Evolutionary conservation across 2,888 invertebrate genomes (phyloP), one percentile per base, ranked within the genome.

Genomic region (Rhabditoides inermis): DNA sequence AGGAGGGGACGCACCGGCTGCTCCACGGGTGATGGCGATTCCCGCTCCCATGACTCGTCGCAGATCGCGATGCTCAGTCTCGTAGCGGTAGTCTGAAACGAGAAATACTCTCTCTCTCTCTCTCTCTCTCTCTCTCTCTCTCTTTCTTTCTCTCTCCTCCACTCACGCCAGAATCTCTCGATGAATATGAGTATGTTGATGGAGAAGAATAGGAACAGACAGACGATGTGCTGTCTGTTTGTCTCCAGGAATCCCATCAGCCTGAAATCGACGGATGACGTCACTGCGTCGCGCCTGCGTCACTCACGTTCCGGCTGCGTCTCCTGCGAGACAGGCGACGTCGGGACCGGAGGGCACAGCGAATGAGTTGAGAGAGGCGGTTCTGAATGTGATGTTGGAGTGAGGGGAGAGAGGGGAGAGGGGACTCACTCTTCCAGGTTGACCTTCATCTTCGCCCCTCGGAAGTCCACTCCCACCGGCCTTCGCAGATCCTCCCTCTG

Each of bases 41-140:
- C 92, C 91, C 2, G 90, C 89, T 1, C 92, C 92, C 92, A 94
- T 92, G 40, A 94, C 91, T 74, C 92, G 90, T 1, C 92, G 82
- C 65, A 94, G 79, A 78, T 94, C 92, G 25, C 90, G 86, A 78
- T 92, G 91, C 75, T 94, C 92, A 0, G 90, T 86, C 88, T 92
- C 88, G 77, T 91, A 91, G 0, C 90, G 89, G 77, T 92, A 92
- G 80, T 90, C 87, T 87, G 55, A 26, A 64, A 49, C 32, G n/a
- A n/a, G n/a, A n/a, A n/a, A n/a, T 22, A 6, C 42, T 42, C 10
- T 10, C 25, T 42, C 18, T 22, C 20, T 6, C 25, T 4, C 22
- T 7, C 25, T 42, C n/a, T n/a, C n/a, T n/a, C n/a, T n/a, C n/a
- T n/a, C n/a, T n/a, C n/a, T n/a, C n/a, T n/a, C n/a, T 22, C 42